phyloP scores from a whole-genome alignment of 2,888 invertebrate genomes.

The Acrobasis consociella region DNA sequence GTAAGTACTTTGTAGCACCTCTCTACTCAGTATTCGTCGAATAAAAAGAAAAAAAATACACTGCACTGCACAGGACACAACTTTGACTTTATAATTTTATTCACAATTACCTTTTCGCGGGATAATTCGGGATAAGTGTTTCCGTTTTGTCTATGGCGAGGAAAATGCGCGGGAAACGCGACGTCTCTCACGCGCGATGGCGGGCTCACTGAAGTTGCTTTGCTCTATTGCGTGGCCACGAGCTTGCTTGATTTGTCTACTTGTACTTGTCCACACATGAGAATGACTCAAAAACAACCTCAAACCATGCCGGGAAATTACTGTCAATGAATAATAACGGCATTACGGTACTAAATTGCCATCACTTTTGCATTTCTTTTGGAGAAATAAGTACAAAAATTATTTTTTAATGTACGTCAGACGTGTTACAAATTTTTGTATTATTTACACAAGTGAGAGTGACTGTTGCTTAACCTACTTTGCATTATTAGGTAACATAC shows the following conservation, averaged over 20 bases:
- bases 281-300: slow-evolving; percentile 27
- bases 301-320: slow-evolving; percentile 25
- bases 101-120: slow-evolving; percentile 61
- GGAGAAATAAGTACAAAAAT: background rate
- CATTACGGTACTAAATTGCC: slow-evolving; percentile 33
- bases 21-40: background rate
- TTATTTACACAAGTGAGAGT: slow-evolving; percentile 1
- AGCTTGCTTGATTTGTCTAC: slow-evolving; percentile 22
- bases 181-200: slow-evolving; percentile 50
- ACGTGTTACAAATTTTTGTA: background rate
- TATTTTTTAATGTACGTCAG: background rate
- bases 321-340: slow-evolving; percentile 34
- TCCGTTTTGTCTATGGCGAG: slow-evolving; percentile 50
- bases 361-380: background rate
- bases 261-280: slow-evolving; percentile 19
- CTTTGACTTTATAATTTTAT: slow-evolving; percentile 32
- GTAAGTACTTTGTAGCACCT: slow-evolving; percentile 21
- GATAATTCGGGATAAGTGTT: slow-evolving; percentile 50
- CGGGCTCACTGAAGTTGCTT: slow-evolving; percentile 51
- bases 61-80: slow-evolving; percentile 26
- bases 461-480: background rate
- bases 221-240: background rate
- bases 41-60: background rate
- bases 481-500: background rate
- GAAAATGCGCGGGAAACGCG: slow-evolving; percentile 60